Base-by-base conservation (phyloP, 2,888 invertebrate genomes). In the Campoplex nolae region DNA sequence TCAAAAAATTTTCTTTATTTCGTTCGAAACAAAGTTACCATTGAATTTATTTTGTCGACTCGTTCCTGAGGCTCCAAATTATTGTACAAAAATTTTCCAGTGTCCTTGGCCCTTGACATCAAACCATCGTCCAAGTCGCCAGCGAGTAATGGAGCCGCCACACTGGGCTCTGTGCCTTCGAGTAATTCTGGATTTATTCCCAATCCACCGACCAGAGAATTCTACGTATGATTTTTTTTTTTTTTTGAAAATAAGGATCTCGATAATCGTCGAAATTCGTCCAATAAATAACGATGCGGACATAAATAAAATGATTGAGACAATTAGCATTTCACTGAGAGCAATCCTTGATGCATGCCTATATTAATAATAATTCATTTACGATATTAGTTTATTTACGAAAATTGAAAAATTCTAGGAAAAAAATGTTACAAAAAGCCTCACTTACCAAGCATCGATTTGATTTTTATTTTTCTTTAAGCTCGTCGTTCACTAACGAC, bases 61-160 rank as follows among this genome's bases (percentile, higher is more conserved):
- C 97, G 95, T 88, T 97, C 97, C 51, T 96, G 95, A 4, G 97
- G 96, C 32, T 96, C 95, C 90, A 98, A 95, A 90, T 96, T 95
- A 78, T 96, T 95, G 93, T 97, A 98, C 85, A 99, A 96, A 92
- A 97, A 97, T 92, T 97, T 97, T 70, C 99, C 98, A 88, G 97
- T 97, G 93, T 97, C 97, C 95, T 99, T 97, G 28, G 99, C 99
- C 89, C 97, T 96, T 83, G 97, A 97, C 95, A 99, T 98, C 90
- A 98, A 96, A 89, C 97, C 97, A 92, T 98, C 98, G 92, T 97
- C 97, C 88, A 96, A 95, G 88, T 95, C 95, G 0, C 95, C 95
- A 62, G 94, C 92, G 70, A 94, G 85, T 56, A 94, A 90, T 58
- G 92, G 91, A 58, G 91, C 90, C 48, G 93, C 94, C 62, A 94